Evolutionary conservation across 2,797 vertebrate species (phyloP), one percentile per base, ranked within the genome.

Genomic region (Sebastes itinus): DNA sequence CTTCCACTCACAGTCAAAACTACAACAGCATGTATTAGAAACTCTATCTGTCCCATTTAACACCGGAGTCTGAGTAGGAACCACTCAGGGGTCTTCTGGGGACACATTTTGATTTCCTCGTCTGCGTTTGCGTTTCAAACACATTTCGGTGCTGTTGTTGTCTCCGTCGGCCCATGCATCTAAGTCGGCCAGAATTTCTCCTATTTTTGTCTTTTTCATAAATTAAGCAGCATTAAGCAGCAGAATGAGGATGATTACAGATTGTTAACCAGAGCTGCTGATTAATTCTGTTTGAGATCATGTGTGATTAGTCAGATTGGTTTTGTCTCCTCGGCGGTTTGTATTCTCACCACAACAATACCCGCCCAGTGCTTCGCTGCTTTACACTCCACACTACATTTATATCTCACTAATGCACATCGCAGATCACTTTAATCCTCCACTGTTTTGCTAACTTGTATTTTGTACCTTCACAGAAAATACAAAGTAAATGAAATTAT

Each of bases 261-360:
- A 86, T 85, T 79, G 84, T 87, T 84, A 84, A 81, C 59, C 84
- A 74, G 69, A 83, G 86, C 87, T 82, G 92, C 83, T 90, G 88
- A 92, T 92, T 87, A 90, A 92, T 93, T 93, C 88, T 82, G 88
- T 87, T 88, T 89, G 88, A 92, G 89, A 91, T 89, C 84, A 85
- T 90, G 80, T 90, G 83, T 84, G 90, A 93, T 91, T 91, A 87
- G 84, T 92, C 82, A 77, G 88, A 90, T 90, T 88, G 84, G 81
- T 89, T 92, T 81, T 82, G 88, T 89, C 88, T 89, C 88, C 84
- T 87, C 72, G 2, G 78, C 77, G 83, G 88, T 88, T 89, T 91
- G 81, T 75, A 74, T 91, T 87, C 86, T 87, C 87, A 75, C 85
- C 84, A 90, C 89, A 89, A 90, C 87, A 86, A 84, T 66, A 71